Evolutionary conservation across 2,888 invertebrate genomes (phyloP).

Genomic region (Luffia ferchaultella): DNA sequence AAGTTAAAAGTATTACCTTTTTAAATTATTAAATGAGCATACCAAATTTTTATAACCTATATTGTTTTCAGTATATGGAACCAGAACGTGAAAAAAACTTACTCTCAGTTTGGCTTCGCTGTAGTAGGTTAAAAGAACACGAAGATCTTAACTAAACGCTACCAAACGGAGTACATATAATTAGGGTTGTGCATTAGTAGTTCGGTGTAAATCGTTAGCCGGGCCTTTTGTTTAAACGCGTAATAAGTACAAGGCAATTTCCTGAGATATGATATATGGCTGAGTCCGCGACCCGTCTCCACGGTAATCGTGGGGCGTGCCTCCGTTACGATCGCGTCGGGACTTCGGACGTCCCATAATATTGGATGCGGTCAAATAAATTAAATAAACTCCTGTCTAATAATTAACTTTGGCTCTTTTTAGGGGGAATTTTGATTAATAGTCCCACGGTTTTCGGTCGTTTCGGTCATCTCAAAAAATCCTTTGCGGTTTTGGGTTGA

Average conservation of each 20-base stretch:
- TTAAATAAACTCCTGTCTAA: slow-evolving; percentile 39
- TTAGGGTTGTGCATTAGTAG: too few relatives aligned
- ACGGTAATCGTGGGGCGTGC: slow-evolving; percentile 32
- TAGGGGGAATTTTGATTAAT: slow-evolving; percentile 32
- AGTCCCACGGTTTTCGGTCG: slow-evolving; percentile 16
- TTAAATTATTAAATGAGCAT: too few relatives aligned
- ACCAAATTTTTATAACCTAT: too few relatives aligned
- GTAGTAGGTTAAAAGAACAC: too few relatives aligned
- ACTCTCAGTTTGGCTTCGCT: too few relatives aligned
- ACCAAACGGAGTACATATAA: too few relatives aligned
- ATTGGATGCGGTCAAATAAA: slow-evolving; percentile 29
- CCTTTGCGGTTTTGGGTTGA: too few relatives aligned
- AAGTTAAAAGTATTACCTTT: too few relatives aligned
- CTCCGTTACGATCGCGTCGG: slow-evolving; percentile 20
- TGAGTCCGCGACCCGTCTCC: slow-evolving; percentile 22
- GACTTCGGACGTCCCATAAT: slow-evolving; percentile 30
- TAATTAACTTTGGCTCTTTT: slow-evolving; percentile 29
- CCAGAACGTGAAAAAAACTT: too few relatives aligned
- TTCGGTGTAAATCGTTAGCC: slow-evolving; percentile 19
- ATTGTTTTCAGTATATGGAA: too few relatives aligned
- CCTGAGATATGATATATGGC: slow-evolving; percentile 11
- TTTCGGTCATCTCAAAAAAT: too few relatives aligned
- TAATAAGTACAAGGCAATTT: slow-evolving; percentile 7
- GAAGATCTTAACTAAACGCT: too few relatives aligned
- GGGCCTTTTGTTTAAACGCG: slow-evolving; percentile 29